Percentiles rank a stretch among this genome's conserved stretches.
Evolutionary conservation across 2,113 vertebrate species (phyloP).

Genomic region (Muscicapa adusta): DNA sequence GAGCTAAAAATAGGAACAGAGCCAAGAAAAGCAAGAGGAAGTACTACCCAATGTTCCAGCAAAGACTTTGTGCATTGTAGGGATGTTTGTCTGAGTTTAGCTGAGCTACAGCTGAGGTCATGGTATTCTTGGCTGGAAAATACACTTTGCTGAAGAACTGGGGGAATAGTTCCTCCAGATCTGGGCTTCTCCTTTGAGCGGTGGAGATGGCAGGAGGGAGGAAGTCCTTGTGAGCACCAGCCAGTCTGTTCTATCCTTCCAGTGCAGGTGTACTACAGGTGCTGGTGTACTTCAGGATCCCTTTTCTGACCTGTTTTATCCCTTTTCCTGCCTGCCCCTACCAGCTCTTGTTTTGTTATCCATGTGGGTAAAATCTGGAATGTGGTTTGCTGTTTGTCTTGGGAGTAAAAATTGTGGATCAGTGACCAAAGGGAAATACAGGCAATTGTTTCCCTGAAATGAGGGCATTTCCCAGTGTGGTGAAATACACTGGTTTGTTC

Average conservation of each 20-base stretch:
- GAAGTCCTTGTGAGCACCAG: background rate
- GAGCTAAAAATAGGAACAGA: constrained; percentile 21
- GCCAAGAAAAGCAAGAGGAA: background rate
- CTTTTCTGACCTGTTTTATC: background rate
- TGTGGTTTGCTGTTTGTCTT: background rate
- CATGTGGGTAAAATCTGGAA: background rate
- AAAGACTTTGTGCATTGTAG: background rate
- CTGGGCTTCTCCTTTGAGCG: background rate
- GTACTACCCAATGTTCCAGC: background rate
- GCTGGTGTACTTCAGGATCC: background rate
- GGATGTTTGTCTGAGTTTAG: background rate
- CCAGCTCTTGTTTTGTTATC: background rate
- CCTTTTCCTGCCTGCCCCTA: background rate
- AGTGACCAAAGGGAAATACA: fast-evolving
- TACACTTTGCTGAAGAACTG: background rate
- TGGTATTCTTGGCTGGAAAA: background rate
- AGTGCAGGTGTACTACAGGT: background rate
- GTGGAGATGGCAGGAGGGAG: background rate
- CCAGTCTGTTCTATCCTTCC: background rate
- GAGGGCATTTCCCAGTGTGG: background rate
- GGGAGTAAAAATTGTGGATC: background rate
- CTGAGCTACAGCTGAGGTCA: background rate
- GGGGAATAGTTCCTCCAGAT: background rate
- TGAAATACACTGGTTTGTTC: background rate
- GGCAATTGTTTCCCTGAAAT: background rate